These are phyloP conservation scores for Morpho deidamia DNA, from an alignment of 2,888 invertebrate species.

Conservation along the genomic window DNA sequence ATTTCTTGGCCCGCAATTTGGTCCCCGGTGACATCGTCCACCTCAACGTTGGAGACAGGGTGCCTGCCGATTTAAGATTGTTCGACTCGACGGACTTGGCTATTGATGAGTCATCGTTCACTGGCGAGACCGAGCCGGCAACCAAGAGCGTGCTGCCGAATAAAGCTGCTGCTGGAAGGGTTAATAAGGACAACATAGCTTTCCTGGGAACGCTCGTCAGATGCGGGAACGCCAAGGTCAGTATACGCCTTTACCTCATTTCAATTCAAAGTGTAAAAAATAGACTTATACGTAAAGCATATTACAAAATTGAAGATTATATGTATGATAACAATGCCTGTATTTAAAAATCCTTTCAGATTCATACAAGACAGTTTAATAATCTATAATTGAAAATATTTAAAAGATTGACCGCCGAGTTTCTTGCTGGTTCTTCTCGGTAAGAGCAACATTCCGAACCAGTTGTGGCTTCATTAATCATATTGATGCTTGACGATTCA, in stretches of 20 bases:
- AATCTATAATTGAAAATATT: too few species aligned
- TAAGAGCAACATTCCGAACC: too few species aligned
- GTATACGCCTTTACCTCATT: background rate
- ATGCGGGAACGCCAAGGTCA: slow-evolving; percentile 95
- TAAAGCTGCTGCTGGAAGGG: slow-evolving; percentile 81
- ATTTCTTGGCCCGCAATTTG: slow-evolving; percentile 95
- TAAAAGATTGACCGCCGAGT: too few species aligned
- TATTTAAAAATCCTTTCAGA: too few species aligned
- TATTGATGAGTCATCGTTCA: slow-evolving; percentile 98
- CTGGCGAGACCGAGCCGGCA: slow-evolving; percentile 98
- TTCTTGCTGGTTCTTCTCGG: too few species aligned
- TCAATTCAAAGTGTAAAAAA: too few species aligned
- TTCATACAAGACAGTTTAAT: too few species aligned
- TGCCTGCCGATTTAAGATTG: slow-evolving; percentile 97
- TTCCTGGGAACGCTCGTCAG: slow-evolving; percentile 99
- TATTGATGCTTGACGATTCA: too few species aligned
- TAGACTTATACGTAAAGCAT: too few species aligned
- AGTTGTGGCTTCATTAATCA: too few species aligned
- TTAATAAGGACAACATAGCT: slow-evolving; percentile 91
- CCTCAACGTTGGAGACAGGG: slow-evolving; percentile 95
- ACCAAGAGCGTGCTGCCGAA: slow-evolving; percentile 84
- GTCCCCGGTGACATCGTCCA: slow-evolving; percentile 98
- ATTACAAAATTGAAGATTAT: too few species aligned
- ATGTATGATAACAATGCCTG: too few species aligned
- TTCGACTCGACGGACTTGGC: slow-evolving; percentile 94